phyloP scores from a whole-genome alignment of 2,888 invertebrate genomes.

The Andrena haemorrhoa region DNA sequence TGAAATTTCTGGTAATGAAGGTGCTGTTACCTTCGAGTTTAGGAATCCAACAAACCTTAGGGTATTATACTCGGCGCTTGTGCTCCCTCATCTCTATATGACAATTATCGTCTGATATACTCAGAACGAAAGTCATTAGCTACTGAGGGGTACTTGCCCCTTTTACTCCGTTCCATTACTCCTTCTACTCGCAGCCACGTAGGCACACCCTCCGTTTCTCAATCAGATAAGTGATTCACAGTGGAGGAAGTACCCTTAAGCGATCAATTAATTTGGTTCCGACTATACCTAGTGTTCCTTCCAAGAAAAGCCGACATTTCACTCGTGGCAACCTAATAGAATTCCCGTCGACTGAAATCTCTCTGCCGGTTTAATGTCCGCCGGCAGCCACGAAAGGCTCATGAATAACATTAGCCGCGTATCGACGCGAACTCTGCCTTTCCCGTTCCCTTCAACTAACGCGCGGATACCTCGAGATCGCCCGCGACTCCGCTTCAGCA shows the following conservation, averaged over 20 bases:
- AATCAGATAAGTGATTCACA: background rate
- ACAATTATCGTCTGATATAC: no score
- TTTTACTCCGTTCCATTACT: no score
- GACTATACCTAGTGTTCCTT: background rate
- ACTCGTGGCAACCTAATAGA: conserved; percentile 43
- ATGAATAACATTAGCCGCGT: conserved; percentile 52
- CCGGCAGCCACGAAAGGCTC: conserved; percentile 48
- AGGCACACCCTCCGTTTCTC: background rate
- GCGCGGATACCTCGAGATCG: background rate
- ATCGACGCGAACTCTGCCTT: conserved; percentile 24
- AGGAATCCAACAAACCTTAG: no score
- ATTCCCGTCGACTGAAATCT: conserved; percentile 39
- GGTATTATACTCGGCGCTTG: no score
- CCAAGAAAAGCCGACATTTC: background rate
- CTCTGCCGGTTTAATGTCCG: conserved; percentile 35
- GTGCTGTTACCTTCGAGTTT: no score
- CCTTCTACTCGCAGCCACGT: no score
- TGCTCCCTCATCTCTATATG: no score
- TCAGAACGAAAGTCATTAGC: no score
- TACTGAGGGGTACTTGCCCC: no score
- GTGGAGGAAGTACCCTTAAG: conserved; percentile 1
- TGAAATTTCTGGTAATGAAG: conserved; percentile 3
- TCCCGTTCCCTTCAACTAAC: background rate
- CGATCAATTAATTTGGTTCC: background rate
- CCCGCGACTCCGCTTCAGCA: background rate